Evolutionary conservation across 2,888 invertebrate species (phyloP), one percentile per base, ranked within the genome.

Genomic region (Phaonia tiefii): DNA sequence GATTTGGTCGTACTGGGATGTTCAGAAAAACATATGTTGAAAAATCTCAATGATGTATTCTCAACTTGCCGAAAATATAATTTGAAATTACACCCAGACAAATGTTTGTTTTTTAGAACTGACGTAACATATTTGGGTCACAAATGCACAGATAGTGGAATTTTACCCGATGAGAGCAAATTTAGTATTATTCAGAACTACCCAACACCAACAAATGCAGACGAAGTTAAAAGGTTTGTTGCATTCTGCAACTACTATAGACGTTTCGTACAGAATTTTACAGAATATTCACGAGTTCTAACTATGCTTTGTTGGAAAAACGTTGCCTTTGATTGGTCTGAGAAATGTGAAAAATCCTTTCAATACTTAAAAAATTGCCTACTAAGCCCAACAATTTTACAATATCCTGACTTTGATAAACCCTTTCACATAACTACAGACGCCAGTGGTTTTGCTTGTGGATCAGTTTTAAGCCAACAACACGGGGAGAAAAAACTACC

Each of bases 81-180:
- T n/a, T n/a, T n/a, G n/a, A n/a, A n/a, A n/a, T n/a, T n/a, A n/a
- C n/a, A n/a, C n/a, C n/a, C n/a, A n/a, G n/a, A n/a, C n/a, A n/a
- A n/a, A n/a, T 25, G 22, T 22, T 54, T 7, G 22, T 54, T 54
- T 25, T 49, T 49, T n/a, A 2, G 2, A 20, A 2, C 17, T 7
- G 49, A 49, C 15, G 49, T 49, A 15, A 49, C 49, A 20, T 49
- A 49, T 10, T 20, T 49, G 8, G 17, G 31, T 11, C 60, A 37
- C 17, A 60, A 63, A 17, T 20, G 37, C 54, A 54, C 54, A 54
- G 54, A 54, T 22, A 54, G 25, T 17, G 54, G 22, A 25, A 54
- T 54, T 10, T 54, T 54, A 17, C 25, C 54, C 3, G 54, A 54
- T 17, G 54, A 54, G 15, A 8, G 25, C 22, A 5, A 63, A 31